phyloP scores from a whole-genome alignment of 2,797 vertebrate genomes.

The Salmo trutta region DNA sequence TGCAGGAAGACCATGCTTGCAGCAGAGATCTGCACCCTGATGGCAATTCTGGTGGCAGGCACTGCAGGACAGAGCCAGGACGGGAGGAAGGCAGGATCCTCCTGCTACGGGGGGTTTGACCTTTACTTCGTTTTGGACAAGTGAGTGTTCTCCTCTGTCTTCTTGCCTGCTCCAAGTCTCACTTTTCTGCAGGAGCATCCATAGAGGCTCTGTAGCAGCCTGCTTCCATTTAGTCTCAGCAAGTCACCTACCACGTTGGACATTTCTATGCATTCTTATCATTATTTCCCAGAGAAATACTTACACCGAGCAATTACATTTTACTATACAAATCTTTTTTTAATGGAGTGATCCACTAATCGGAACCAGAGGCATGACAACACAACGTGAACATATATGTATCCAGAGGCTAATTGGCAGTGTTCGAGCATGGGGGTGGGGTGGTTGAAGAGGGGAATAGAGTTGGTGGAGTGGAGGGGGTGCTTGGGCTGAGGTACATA shows the following conservation, averaged over 20 bases:
- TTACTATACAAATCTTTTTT: not conserved
- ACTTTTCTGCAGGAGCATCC: not conserved
- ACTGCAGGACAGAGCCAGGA: conserved; percentile 76
- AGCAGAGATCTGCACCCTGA: conserved; percentile 68
- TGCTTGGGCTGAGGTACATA: too few relatives aligned
- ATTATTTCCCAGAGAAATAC: too few relatives aligned
- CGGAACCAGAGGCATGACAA: too few relatives aligned
- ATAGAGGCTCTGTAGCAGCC: too few relatives aligned
- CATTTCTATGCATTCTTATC: too few relatives aligned
- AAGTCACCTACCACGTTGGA: not conserved
- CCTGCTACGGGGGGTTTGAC: conserved; percentile 98
- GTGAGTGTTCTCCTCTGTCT: conserved; percentile 78
- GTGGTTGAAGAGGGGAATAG: not conserved
- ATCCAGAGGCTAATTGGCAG: not conserved
- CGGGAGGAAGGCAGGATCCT: conserved; percentile 81
- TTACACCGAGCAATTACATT: not conserved
- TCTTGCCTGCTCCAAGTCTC: too few relatives aligned
- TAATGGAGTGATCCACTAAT: not conserved
- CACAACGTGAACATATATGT: not conserved
- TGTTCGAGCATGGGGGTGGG: not conserved
- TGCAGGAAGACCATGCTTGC: conserved; percentile 62
- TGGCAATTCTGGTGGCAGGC: conserved; percentile 70
- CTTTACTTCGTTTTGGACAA: conserved; percentile 98
- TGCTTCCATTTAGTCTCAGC: not conserved
- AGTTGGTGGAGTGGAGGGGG: too few relatives aligned